These are phyloP conservation scores for Podabrus alpinus DNA, from an alignment of 2,888 invertebrate genomes.

Conservation along the genomic window DNA sequence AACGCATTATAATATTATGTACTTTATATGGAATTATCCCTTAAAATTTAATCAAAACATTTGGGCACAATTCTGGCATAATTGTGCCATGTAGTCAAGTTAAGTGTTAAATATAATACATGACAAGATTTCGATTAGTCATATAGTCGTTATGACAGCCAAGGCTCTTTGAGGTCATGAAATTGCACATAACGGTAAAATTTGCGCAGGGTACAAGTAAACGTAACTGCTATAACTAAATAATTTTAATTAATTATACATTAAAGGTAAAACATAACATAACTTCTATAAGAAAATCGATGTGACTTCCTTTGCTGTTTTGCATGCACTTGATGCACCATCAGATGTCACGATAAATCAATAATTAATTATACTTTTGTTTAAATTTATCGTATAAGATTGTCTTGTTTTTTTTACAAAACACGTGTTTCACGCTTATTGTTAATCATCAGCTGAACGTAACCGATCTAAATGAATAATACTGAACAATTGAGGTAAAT, in stretches of 20 bases:
- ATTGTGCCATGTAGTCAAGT: slow-evolving; percentile 20
- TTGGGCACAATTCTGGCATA: slow-evolving; percentile 1
- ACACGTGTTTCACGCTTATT: not conserved
- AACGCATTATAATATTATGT: not conserved
- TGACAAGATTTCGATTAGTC: slow-evolving; percentile 35
- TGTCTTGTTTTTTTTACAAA: not conserved
- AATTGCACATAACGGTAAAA: not conserved
- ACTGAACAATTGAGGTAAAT: not conserved
- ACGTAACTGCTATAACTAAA: slow-evolving; percentile 21
- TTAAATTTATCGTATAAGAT: too few species aligned
- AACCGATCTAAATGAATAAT: not conserved
- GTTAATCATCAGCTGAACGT: not conserved
- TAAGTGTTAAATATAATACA: slow-evolving; percentile 28
- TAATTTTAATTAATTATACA: slow-evolving; percentile 31
- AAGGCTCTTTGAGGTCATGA: not conserved
- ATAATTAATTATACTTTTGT: not conserved
- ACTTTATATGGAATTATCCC: not conserved
- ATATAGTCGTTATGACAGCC: slow-evolving; percentile 1
- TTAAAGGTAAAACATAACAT: slow-evolving; percentile 19
- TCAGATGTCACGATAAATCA: not conserved
- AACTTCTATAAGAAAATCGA: not conserved
- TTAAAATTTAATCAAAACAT: not conserved
- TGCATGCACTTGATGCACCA: not conserved
- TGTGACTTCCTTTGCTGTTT: not conserved
- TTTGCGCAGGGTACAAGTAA: not conserved